Base-by-base conservation (phyloP, 2,888 invertebrate species). In the Acrocera orbiculus region DNA sequence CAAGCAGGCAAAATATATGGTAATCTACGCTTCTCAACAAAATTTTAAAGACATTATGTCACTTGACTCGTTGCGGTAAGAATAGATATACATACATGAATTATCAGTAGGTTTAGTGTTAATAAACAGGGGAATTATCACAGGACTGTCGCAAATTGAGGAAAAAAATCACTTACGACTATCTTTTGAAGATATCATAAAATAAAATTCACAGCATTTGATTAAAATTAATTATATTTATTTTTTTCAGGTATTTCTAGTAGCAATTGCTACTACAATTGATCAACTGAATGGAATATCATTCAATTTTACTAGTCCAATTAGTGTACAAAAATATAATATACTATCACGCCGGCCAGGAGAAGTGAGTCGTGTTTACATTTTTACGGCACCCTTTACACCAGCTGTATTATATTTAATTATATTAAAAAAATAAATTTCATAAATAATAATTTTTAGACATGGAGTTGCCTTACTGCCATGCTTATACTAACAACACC, bases 341-440 rank as follows among this genome's bases (percentile, higher is more conserved):
- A 78, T 89, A 51, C 63, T 90, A 42, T 72, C 79, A 2, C 71
- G 82, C 0, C 69, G 80, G 16, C 87, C 89, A 0, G 65, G 72
- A 41, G 80, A 82, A 51, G 64, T 87, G 11, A 83, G 85, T 43
- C 66, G 87, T 43, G 83, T 81, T 0, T 63, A 87, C 40, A 61
- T 87, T 8, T 90, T 90, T 49, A 70, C 83, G 30, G 73, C 82
- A 5, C 90, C 90, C 0, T 90, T 86, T 46, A 72, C 73, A 5
- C 57, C 64, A 16, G 70, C 71, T 48, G 76, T 75, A 56, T 66
- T 66, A 62, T 45, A 26, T 20, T 5, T 10, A 9, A 20, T 8
- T 16, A 15, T 10, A 27, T 8, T 19, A 2, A 19, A 19, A 19
- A 19, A 2, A 19, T 19, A 6, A 4, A 10, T 8, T 9, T 22